phyloP scores from a whole-genome alignment of 2,888 invertebrate species.

The Aelia acuminata region DNA sequence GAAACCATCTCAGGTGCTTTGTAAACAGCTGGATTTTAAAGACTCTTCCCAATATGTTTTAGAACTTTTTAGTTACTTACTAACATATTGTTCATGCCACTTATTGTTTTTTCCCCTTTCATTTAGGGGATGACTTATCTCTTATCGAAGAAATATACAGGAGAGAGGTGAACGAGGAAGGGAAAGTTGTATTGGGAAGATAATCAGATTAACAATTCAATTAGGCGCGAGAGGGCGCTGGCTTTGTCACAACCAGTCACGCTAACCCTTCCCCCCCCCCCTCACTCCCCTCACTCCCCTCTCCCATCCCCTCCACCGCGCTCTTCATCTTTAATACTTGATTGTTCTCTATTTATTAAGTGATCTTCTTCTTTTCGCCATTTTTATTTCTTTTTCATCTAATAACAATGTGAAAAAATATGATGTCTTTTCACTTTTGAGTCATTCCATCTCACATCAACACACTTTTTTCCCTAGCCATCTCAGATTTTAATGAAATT shows the following conservation, averaged over 20 bases:
- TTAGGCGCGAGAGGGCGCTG: conserved; percentile 3
- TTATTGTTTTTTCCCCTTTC: too few relatives aligned
- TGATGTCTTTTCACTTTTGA: too few relatives aligned
- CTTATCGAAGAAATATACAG: not conserved
- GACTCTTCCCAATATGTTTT: too few relatives aligned
- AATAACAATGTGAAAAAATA: too few relatives aligned
- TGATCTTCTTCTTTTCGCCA: not conserved
- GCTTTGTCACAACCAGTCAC: conserved; percentile 13
- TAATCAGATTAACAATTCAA: conserved; percentile 44
- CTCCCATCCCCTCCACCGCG: not conserved
- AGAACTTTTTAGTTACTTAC: too few relatives aligned
- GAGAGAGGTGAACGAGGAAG: not conserved
- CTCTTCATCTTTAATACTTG: not conserved
- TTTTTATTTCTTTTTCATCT: too few relatives aligned
- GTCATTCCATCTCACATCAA: too few relatives aligned
- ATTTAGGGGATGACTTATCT: not conserved
- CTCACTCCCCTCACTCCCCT: not conserved
- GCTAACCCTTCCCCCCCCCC: not conserved
- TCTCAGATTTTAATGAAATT: too few relatives aligned
- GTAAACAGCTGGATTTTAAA: too few relatives aligned
- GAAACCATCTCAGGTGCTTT: too few relatives aligned
- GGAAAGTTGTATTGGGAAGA: not conserved
- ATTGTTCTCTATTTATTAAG: not conserved
- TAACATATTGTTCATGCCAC: too few relatives aligned
- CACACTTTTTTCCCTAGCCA: too few relatives aligned